Conservation (phyloP, 2,797 vertebrate genomes). For the Pseudochromis fuscus region DNA sequence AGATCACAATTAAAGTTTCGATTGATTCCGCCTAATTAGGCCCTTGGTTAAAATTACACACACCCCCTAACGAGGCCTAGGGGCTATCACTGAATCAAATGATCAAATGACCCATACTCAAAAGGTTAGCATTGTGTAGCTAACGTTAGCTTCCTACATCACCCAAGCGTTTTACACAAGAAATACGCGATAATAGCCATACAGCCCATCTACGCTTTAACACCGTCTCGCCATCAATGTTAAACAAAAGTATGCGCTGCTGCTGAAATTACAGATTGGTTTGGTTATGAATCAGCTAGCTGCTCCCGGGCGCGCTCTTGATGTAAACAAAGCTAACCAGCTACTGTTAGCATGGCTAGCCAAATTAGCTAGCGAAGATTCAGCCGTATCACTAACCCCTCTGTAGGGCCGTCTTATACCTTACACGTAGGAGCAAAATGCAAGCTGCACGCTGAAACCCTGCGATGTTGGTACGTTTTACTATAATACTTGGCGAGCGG, state of each 20-base stretch:
- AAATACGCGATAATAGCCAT: conserved; percentile 40
- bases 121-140: conserved; percentile 70
- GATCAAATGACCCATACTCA: conserved; percentile 56
- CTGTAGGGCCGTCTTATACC: conserved; percentile 39
- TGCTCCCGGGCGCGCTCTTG: conserved; percentile 74
- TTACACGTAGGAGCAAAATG: conserved; percentile 29
- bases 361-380: conserved; percentile 64
- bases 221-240: neutral
- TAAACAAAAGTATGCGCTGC: neutral
- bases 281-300: conserved; percentile 42
- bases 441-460: conserved; percentile 23
- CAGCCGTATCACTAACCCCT: conserved; percentile 55
- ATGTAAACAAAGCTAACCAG: conserved; percentile 85
- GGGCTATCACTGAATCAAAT: conserved; percentile 27
- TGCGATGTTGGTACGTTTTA: conserved; percentile 34
- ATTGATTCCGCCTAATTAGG: conserved; percentile 10
- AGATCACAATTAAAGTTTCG: conserved; percentile 1
- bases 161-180: conserved; percentile 44
- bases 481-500: conserved; percentile 34
- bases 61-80: conserved; percentile 22
- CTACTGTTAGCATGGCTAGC: conserved; percentile 70
- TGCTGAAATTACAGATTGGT: conserved; percentile 6
- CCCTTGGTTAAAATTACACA: conserved; percentile 8
- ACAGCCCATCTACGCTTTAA: conserved; percentile 5
- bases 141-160: conserved; percentile 66